Conservation (phyloP, 2,113 vertebrate genomes). For the Shinisaurus crocodilurus region DNA sequence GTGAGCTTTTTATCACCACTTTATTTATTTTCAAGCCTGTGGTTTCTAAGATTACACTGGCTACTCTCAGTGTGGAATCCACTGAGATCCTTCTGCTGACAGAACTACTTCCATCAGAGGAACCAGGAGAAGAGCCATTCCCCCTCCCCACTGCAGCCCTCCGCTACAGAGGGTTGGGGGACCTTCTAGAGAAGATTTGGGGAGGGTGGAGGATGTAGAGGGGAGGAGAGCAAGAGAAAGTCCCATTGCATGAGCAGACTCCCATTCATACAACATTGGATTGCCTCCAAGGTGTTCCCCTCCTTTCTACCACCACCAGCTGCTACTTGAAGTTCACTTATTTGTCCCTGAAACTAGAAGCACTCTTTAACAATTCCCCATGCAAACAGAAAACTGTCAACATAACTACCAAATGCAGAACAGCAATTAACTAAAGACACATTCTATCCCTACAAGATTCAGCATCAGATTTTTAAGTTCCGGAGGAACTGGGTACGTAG, state of each 20-base stretch:
- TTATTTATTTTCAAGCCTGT: constrained; percentile 6
- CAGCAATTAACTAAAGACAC: neutral
- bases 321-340: neutral
- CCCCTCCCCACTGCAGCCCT: too few relatives aligned
- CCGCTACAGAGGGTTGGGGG: too few relatives aligned
- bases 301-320: neutral
- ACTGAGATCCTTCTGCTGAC: too few relatives aligned
- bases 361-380: neutral
- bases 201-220: too few relatives aligned
- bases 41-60: neutral
- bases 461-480: constrained; percentile 2
- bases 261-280: too few relatives aligned
- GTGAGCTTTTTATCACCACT: neutral
- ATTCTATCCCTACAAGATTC: neutral
- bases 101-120: too few relatives aligned
- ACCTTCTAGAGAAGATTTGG: too few relatives aligned
- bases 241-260: too few relatives aligned
- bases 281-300: neutral
- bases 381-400: constrained; percentile 16
- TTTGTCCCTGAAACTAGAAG: neutral
- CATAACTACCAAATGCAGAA: neutral
- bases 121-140: too few relatives aligned
- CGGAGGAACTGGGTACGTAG: neutral
- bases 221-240: too few relatives aligned
- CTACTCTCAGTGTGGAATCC: neutral